Percentiles rank a stretch among this genome's conserved stretches.
phyloP scores from a whole-genome alignment of 2,113 vertebrate genomes.

The Brachypodius melanocephalos region DNA sequence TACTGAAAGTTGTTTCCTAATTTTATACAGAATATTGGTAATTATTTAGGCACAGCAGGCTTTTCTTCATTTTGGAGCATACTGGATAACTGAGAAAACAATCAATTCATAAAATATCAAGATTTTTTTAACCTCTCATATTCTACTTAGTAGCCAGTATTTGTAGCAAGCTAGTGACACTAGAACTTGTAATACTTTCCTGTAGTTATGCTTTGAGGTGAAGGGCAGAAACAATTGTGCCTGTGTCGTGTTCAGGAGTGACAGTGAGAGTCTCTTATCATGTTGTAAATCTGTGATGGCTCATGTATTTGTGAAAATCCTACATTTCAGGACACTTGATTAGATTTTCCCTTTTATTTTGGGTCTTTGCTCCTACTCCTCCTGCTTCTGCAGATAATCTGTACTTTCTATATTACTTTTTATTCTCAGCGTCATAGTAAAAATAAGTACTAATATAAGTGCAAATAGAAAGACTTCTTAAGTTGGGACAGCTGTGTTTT shows the following conservation, averaged over 20 bases:
- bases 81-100: not conserved
- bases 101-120: constrained; percentile 27
- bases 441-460: not conserved
- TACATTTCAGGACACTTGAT: not conserved
- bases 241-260: not conserved
- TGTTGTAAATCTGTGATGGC: not conserved
- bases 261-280: not conserved
- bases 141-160: not conserved
- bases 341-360: not conserved
- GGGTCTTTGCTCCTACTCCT: not conserved
- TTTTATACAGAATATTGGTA: not conserved
- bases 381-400: not conserved
- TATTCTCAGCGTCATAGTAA: not conserved
- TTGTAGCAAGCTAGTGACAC: constrained; percentile 6
- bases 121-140: not conserved
- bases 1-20: not conserved
- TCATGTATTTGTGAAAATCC: not conserved
- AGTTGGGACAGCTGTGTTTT: not conserved
- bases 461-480: not conserved
- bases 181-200: not conserved
- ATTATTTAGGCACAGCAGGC: not conserved
- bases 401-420: not conserved
- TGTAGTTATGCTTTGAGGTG: not conserved
- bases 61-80: not conserved
- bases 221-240: not conserved